Conservation (phyloP, 2,113 vertebrate species). For the Neofelis nebulosa region DNA sequence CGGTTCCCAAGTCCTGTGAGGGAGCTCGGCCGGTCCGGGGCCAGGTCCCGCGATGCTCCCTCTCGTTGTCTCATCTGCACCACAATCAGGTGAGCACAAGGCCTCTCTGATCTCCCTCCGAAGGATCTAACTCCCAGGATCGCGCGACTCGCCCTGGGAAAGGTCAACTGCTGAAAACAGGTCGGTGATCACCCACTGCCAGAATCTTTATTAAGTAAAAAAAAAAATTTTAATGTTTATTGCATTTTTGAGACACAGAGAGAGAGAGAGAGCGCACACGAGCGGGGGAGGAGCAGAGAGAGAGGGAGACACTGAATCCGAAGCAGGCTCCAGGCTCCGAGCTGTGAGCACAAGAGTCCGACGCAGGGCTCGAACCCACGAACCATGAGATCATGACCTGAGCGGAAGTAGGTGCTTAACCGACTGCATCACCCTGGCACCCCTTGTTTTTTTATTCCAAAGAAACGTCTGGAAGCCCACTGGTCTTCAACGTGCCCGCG, state of each 20-base stretch:
- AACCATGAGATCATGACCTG: too few species aligned
- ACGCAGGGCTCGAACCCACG: too few species aligned
- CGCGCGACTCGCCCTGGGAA: not conserved
- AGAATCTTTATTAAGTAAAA: not conserved
- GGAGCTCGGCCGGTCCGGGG: not conserved
- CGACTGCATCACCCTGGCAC: too few species aligned
- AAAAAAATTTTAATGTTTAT: too few species aligned
- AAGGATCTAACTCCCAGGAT: accelerated
- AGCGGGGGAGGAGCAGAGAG: too few species aligned
- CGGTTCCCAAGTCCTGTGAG: not conserved
- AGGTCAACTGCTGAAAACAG: not conserved
- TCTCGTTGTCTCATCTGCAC: not conserved
- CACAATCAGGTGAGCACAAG: not conserved
- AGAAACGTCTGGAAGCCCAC: accelerated
- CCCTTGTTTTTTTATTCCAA: too few species aligned
- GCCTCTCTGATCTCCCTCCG: not conserved
- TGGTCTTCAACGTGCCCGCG: accelerated
- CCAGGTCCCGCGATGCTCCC: accelerated
- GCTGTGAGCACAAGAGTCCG: too few species aligned
- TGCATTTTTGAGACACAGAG: too few species aligned
- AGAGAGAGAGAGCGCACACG: too few species aligned
- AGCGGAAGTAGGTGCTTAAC: too few species aligned
- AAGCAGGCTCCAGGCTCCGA: too few species aligned
- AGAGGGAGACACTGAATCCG: too few species aligned
- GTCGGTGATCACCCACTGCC: accelerated